A percentile compares a stretch with the other conserved stretches of the same genome.
phyloP scores from a whole-genome alignment of 2,113 vertebrate genomes.

The Promerops cafer region DNA sequence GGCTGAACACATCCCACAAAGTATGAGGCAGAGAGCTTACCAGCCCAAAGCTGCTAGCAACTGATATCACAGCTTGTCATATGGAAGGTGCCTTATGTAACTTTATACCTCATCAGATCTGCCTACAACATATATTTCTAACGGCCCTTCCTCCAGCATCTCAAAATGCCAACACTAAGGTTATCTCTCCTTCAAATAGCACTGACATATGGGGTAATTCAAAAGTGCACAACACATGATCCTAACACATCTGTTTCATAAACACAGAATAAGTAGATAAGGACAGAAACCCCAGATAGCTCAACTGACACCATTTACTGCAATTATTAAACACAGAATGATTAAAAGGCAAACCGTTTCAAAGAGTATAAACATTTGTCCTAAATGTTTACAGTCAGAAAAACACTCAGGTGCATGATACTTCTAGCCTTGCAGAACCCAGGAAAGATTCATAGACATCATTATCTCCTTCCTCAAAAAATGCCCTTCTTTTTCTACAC shows the following conservation, averaged over 20 bases:
- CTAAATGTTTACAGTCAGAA: not conserved
- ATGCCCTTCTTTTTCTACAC: not conserved
- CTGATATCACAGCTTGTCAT: slow-evolving; percentile 19
- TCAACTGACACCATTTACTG: not conserved
- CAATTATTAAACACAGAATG: not conserved
- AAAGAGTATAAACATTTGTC: not conserved
- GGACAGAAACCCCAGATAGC: not conserved
- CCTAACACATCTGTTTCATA: slow-evolving; percentile 29
- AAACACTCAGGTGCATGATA: not conserved
- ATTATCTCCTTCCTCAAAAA: not conserved
- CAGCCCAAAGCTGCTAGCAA: not conserved
- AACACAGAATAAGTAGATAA: slow-evolving; percentile 30
- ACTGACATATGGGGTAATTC: slow-evolving; percentile 4
- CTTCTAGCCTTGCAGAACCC: not conserved
- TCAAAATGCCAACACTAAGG: not conserved
- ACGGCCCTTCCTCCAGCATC: not conserved
- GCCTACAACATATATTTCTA: slow-evolving; percentile 34
- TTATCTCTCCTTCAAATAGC: slow-evolving; percentile 6
- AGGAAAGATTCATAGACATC: not conserved
- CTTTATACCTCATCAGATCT: slow-evolving; percentile 29
- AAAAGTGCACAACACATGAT: not conserved
- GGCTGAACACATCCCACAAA: slow-evolving; percentile 18
- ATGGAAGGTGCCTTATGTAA: slow-evolving; percentile 28
- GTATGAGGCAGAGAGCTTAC: not conserved
- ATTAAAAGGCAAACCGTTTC: not conserved